Base-by-base conservation (phyloP, 2,113 vertebrate genomes). In the Phylloscopus trochilus region DNA sequence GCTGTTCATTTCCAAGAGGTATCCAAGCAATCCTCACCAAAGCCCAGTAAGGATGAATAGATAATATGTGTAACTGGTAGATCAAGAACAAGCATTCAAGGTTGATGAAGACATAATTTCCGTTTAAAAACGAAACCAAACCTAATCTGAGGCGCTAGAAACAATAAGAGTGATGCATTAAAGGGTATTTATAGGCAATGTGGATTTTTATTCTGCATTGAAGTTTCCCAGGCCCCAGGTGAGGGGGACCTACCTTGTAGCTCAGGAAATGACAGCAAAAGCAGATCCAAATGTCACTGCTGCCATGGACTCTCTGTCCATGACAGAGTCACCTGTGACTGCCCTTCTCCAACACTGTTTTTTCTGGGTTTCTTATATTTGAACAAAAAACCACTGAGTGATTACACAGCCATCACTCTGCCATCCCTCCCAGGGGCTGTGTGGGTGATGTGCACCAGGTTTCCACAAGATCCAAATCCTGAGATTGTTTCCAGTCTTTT, bases 91-190 rank as follows among this genome's bases (percentile, higher is more conserved):
- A 81, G 56, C 66, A 43, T 81, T 92, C 76, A 69, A 21, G 80
- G 83, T 47, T 96, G 83, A 86, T 88, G 85, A 81, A 81, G 52
- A 81, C 62, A 73, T 87, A 49, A 93, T 95, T 93, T 90, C 85
- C 68, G 84, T 78, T 95, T 90, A 33, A 89, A 95, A 90, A 75
- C 3, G 3, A 87, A 83, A 13, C 63, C 64, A 85, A 78, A 93
- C 62, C 64, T 74, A 78, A 83, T 95, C 64, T 86, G 88, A 68
- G 68, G 85, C 11, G 4, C 78, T 78, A 56, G 66, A 70, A 94
- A 69, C 37, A 81, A 30, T 33, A 49, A 56, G 60, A 43, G 10
- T 9, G 37, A 41, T 90, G 66, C 1, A 22, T 83, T 87, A n/a
- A 46, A 59, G 39, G 13, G 17, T 68, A 3, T 92, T 94, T 75